A percentile compares a stretch with the other conserved stretches of the same genome.
These are phyloP conservation scores for Drosophila bipectinata DNA, from an alignment of 1,140 invertebrate species.

Conservation along the genomic window DNA sequence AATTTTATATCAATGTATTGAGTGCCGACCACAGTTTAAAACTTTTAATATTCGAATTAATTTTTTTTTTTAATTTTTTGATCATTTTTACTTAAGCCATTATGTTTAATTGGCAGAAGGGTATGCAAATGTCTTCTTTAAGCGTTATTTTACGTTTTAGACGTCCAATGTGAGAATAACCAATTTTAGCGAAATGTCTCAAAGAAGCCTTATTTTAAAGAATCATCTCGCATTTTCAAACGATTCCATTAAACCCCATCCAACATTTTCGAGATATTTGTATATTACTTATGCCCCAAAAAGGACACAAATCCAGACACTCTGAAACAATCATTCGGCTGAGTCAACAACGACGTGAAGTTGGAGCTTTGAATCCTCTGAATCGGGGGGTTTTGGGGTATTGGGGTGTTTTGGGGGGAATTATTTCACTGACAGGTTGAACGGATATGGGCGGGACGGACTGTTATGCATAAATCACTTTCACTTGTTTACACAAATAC, in stretches of 20 bases:
- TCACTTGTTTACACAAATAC: slow-evolving; percentile 79
- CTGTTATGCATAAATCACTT: slow-evolving; percentile 78
- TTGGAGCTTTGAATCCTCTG: slow-evolving; percentile 18
- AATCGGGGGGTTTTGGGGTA: neutral
- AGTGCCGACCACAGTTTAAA: too few relatives aligned
- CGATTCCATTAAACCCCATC: slow-evolving; percentile 31
- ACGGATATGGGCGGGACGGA: slow-evolving; percentile 21
- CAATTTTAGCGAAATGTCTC: too few relatives aligned
- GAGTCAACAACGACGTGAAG: slow-evolving; percentile 74
- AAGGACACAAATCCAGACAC: slow-evolving; percentile 76
- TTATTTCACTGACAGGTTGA: slow-evolving; percentile 51
- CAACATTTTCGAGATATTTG: slow-evolving; percentile 50
- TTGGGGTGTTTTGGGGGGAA: slow-evolving; percentile 25
- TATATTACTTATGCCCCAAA: slow-evolving; percentile 44
- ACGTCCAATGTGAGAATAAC: too few relatives aligned
- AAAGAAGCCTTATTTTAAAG: neutral
- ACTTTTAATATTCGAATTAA: too few relatives aligned
- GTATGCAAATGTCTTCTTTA: too few relatives aligned
- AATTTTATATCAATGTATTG: too few relatives aligned
- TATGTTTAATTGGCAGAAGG: too few relatives aligned
- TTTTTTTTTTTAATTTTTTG: too few relatives aligned
- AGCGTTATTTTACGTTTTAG: too few relatives aligned
- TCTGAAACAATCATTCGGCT: slow-evolving; percentile 81
- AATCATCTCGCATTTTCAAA: slow-evolving; percentile 13
- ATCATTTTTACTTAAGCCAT: too few relatives aligned